Evolutionary conservation across 2,113 vertebrate species (phyloP), one percentile per base, ranked within the genome.

Genomic region (Manacus vitellinus): DNA sequence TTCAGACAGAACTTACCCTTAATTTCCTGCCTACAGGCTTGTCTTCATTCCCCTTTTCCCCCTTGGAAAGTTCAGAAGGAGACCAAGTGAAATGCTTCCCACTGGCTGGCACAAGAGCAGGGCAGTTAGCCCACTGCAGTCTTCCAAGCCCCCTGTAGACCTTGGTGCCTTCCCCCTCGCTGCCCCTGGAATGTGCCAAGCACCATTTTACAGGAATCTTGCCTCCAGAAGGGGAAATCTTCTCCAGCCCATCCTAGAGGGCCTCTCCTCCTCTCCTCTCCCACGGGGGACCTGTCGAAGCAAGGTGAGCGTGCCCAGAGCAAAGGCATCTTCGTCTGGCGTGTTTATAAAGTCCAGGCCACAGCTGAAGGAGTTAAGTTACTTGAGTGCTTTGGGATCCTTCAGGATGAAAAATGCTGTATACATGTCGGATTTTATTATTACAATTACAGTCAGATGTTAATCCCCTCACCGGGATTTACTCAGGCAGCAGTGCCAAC

Each of bases 371-470:
- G 74, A 94, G 85, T 95, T 88, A 92, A 93, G 94, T 94, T 91
- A 86, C 83, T 91, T 21, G 43, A 92, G 55, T 55, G 68, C 63
- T 92, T 95, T 63, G 89, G 83, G 92, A 84, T 88, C 83, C 79
- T 95, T 92, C 95, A 92, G 63, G 72, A 94, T 94, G 88, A 95
- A 95, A 95, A 94, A 94, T 86, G 59, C 86, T 59, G 72, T 86
- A 59, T 97, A 92, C 73, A 84, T 30, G 76, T 89, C 4, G 4
- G 83, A 35, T 95, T 95, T 96, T 84, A 96, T 91, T 92, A 91
- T 95, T 88, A 58, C 94, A 94, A 91, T 81, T 86, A 88, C 79
- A 95, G 94, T 86, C 91, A 94, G 91, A 94, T 94, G 91, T 95
- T 95, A 94, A 97, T 94, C 94, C 62, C 55, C 59, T 82, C 86